Conservation (phyloP, 2,113 vertebrate genomes). For the Psophia crepitans region DNA sequence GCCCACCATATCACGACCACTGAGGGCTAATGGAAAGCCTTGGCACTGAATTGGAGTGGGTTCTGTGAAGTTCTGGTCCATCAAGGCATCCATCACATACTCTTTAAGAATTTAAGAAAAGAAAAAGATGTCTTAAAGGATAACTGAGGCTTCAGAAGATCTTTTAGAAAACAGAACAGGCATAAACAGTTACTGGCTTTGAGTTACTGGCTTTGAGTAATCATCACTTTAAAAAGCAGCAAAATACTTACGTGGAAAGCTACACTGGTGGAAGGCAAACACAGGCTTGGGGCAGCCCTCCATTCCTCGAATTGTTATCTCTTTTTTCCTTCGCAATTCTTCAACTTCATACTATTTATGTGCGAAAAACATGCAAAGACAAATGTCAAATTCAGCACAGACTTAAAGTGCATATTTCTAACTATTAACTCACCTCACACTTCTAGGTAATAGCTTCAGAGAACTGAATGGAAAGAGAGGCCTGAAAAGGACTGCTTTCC, state of each 20-base stretch:
- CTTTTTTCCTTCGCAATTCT: conserved; percentile 88
- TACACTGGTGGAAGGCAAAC: conserved; percentile 89
- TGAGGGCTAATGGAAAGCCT: conserved; percentile 92
- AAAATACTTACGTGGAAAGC: conserved; percentile 90
- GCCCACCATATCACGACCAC: conserved; percentile 97
- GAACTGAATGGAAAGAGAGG: neutral
- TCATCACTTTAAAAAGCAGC: neutral
- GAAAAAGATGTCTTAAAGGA: neutral
- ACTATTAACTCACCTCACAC: neutral
- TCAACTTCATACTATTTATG: conserved; percentile 87
- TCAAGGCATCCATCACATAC: conserved; percentile 92
- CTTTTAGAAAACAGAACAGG: neutral
- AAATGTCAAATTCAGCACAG: neutral
- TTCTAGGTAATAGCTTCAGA: neutral
- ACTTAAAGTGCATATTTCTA: neutral
- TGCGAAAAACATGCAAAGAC: neutral
- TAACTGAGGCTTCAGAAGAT: neutral
- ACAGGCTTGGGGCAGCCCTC: conserved; percentile 90
- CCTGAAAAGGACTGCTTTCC: neutral
- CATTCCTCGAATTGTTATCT: conserved; percentile 89
- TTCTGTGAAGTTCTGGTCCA: conserved; percentile 94
- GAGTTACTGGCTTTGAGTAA: too few species aligned
- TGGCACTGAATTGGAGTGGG: conserved; percentile 96
- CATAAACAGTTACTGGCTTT: neutral
- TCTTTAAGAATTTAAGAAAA: conserved; percentile 74